These are phyloP conservation scores for Microcebus murinus DNA, from an alignment of 2,113 vertebrate species.

Conservation along the genomic window DNA sequence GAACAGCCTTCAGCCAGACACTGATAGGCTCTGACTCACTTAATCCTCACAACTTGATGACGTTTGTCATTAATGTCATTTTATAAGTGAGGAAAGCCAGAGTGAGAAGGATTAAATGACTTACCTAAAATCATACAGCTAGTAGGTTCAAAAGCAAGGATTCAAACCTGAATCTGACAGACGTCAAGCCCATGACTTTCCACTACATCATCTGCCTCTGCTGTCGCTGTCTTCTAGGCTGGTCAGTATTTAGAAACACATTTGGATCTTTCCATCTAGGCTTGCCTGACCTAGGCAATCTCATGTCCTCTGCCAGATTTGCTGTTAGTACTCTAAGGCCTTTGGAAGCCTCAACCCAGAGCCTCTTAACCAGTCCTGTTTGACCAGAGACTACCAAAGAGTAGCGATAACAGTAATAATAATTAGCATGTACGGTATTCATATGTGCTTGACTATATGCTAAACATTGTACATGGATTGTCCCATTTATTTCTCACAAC, in stretches of 20 bases:
- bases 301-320: not conserved
- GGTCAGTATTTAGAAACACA: not conserved
- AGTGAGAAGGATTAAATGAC: not conserved
- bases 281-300: not conserved
- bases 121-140: not conserved
- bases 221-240: not conserved
- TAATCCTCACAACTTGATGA: not conserved
- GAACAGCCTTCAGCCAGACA: not conserved
- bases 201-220: not conserved
- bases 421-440: not conserved
- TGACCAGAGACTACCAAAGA: not conserved
- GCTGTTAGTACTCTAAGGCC: not conserved
- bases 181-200: not conserved
- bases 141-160: not conserved
- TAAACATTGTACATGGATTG: not conserved
- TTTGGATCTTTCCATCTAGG: not conserved
- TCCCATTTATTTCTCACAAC: not conserved
- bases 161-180: not conserved
- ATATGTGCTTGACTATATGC: not conserved
- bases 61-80: not conserved
- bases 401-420: not conserved
- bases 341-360: not conserved
- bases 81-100: conserved; percentile 11
- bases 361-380: not conserved
- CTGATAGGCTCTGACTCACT: not conserved